A percentile compares a stretch with the other conserved stretches of the same genome.
Conservation (phyloP, 2,113 vertebrate species). For the Pelecanus crispus region DNA sequence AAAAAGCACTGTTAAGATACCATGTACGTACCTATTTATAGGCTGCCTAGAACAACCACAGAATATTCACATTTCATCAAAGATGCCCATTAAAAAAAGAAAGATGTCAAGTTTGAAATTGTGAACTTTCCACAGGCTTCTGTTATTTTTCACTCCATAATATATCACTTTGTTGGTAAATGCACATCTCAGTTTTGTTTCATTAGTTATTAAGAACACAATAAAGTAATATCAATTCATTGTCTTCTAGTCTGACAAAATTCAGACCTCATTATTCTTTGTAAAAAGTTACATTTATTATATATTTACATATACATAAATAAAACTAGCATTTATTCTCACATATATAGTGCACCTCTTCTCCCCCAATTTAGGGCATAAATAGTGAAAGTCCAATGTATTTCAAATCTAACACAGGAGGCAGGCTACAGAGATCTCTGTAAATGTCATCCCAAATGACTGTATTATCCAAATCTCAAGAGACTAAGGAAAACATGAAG, state of each 20-base stretch:
- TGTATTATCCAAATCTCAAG: background rate
- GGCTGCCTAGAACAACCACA: background rate
- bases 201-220: background rate
- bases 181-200: background rate
- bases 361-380: background rate
- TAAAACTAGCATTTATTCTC: background rate
- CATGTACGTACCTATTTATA: background rate
- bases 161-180: background rate
- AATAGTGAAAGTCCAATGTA: background rate
- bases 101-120: background rate
- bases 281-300: background rate
- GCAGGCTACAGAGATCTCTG: background rate
- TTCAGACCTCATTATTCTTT: background rate
- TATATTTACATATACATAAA: background rate
- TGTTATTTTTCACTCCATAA: background rate
- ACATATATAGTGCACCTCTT: too few species aligned
- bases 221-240: background rate
- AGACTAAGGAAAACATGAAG: background rate
- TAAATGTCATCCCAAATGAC: background rate
- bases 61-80: background rate
- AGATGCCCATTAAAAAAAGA: constrained; percentile 11
- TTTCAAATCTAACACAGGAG: background rate
- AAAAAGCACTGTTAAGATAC: background rate
- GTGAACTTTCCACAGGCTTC: background rate
- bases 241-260: background rate